Percentiles rank a stretch among this genome's conserved stretches.
These are phyloP conservation scores for Cyrtodaria siliqua DNA, from an alignment of 2,888 invertebrate genomes.

Conservation along the genomic window DNA sequence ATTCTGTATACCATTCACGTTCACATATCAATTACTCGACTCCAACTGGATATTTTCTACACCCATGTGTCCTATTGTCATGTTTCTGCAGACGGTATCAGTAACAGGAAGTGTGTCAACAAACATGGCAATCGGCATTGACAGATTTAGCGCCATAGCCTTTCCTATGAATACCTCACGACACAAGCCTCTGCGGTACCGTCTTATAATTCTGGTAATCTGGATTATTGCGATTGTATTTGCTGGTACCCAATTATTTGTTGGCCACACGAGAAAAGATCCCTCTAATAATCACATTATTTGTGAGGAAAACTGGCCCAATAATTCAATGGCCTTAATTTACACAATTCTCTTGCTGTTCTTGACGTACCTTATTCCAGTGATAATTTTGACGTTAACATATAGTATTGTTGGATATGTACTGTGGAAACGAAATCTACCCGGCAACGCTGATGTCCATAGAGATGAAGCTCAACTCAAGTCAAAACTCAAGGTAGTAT, in stretches of 20 bases:
- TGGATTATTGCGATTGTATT: slow-evolving; percentile 85
- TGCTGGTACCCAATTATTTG: slow-evolving; percentile 85
- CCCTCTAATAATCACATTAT: slow-evolving; percentile 57
- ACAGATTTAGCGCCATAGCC: slow-evolving; percentile 84
- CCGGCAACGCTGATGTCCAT: slow-evolving; percentile 86
- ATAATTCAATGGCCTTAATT: slow-evolving; percentile 63
- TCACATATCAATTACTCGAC: slow-evolving; percentile 85
- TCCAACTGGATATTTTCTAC: slow-evolving; percentile 86
- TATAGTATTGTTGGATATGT: slow-evolving; percentile 86
- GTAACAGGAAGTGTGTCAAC: slow-evolving; percentile 86
- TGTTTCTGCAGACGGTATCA: slow-evolving; percentile 86
- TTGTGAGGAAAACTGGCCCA: slow-evolving; percentile 78
- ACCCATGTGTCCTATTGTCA: slow-evolving; percentile 87
- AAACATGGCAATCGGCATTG: slow-evolving; percentile 87
- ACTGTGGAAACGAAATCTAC: slow-evolving; percentile 86
- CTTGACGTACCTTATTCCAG: slow-evolving; percentile 84
- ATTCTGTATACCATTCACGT: slow-evolving; percentile 96
- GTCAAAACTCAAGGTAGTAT: slow-evolving; percentile 86
- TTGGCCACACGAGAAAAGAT: slow-evolving; percentile 68
- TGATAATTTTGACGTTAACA: slow-evolving; percentile 85
- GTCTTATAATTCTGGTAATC: slow-evolving; percentile 84
- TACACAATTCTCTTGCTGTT: slow-evolving; percentile 81
- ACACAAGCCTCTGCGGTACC: slow-evolving; percentile 84
- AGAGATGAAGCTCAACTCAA: slow-evolving; percentile 85
- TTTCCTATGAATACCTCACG: slow-evolving; percentile 80